Conservation (phyloP, 2,888 invertebrate species). For the Clepsis dumicolana region DNA sequence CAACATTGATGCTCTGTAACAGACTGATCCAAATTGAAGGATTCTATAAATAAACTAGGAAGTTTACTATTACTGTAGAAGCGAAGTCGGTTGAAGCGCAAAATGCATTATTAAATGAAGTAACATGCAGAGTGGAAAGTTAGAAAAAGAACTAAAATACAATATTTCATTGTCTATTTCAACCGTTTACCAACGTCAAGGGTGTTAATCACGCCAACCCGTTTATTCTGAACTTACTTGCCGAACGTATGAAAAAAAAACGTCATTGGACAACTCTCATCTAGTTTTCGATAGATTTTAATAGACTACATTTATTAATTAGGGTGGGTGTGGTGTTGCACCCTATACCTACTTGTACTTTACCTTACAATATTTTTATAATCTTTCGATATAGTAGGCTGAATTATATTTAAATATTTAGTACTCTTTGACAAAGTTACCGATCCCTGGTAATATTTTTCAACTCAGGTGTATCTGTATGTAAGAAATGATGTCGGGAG, state of each 20-base stretch:
- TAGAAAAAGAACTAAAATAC: constrained; percentile 48
- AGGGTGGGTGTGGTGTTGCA: not conserved
- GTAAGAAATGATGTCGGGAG: not conserved
- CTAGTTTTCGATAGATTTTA: not conserved
- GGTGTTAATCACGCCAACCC: not conserved
- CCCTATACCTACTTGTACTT: constrained; percentile 16
- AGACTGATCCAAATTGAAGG: constrained; percentile 53
- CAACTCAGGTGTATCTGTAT: not conserved
- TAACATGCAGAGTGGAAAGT: constrained; percentile 64
- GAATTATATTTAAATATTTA: constrained; percentile 23
- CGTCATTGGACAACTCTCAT: not conserved
- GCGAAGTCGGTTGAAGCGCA: constrained; percentile 57
- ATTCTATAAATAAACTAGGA: constrained; percentile 30
- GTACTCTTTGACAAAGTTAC: constrained; percentile 11
- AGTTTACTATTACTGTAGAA: constrained; percentile 45
- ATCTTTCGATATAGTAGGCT: constrained; percentile 16
- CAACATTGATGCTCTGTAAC: constrained; percentile 25
- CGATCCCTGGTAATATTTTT: not conserved
- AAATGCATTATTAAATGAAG: constrained; percentile 52
- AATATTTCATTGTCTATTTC: constrained; percentile 33
- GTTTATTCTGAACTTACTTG: not conserved
- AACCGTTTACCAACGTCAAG: constrained; percentile 33
- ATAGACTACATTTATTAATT: not conserved
- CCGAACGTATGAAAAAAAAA: not conserved
- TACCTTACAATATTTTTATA: constrained; percentile 24